Conservation (phyloP, 2,888 invertebrate species). For the Acanthosepion esculentum region DNA sequence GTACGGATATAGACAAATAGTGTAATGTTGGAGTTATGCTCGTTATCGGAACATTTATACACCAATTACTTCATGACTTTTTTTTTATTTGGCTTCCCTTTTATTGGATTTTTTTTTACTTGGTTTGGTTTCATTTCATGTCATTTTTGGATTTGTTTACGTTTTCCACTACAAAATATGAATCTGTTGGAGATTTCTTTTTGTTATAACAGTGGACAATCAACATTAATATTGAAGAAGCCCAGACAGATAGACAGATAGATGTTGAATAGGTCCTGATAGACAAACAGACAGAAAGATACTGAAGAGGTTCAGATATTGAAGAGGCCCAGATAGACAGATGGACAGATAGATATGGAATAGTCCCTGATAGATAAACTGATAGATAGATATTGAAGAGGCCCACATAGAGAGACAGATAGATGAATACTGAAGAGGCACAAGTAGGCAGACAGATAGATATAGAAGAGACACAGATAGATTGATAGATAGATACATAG, state of each 20-base stretch:
- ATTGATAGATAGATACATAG: neutral
- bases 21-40: neutral
- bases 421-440: no score
- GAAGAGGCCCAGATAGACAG: no score
- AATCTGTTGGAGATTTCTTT: neutral
- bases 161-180: neutral
- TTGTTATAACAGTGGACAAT: neutral
- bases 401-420: no score
- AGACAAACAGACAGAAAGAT: no score
- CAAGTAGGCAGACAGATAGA: no score
- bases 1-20: neutral
- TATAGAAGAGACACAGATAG: no score
- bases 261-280: no score
- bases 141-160: neutral
- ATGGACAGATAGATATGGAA: no score
- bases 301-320: no score
- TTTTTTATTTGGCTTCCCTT: neutral
- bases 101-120: neutral
- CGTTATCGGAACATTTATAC: neutral
- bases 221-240: neutral
- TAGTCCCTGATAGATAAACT: no score
- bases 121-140: neutral
- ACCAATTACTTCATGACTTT: neutral
- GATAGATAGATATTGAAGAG: no score
- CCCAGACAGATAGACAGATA: no score